A percentile compares a stretch with the other conserved stretches of the same genome.
These are phyloP conservation scores for Pygoscelis antarcticus DNA, from an alignment of 2,113 vertebrate species.

Conservation along the genomic window DNA sequence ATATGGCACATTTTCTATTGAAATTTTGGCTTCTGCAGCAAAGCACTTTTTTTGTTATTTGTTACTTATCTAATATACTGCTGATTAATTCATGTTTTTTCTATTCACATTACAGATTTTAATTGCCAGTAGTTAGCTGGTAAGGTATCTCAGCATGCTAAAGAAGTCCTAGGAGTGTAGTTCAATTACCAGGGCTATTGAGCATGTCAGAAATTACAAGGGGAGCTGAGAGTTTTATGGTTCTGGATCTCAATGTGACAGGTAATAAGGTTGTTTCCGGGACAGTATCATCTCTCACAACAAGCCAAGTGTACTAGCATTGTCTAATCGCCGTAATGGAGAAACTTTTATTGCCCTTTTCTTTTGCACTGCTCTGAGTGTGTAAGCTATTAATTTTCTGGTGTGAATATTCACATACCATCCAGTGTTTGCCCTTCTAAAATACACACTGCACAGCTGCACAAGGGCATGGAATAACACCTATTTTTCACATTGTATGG, in stretches of 20 bases:
- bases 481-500: slow-evolving; percentile 21
- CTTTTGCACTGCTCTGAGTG: slow-evolving; percentile 18
- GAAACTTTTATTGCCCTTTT: slow-evolving; percentile 41
- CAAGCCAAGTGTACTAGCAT: slow-evolving; percentile 38
- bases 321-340: background rate
- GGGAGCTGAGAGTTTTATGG: slow-evolving; percentile 56
- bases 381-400: background rate
- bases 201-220: slow-evolving; percentile 51
- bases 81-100: slow-evolving; percentile 66
- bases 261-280: slow-evolving; percentile 62
- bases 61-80: slow-evolving; percentile 57
- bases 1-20: slow-evolving; percentile 23
- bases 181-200: slow-evolving; percentile 65
- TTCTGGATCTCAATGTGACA: slow-evolving; percentile 52
- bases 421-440: slow-evolving; percentile 14
- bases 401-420: background rate
- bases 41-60: slow-evolving; percentile 40
- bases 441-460: slow-evolving; percentile 9
- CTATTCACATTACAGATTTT: slow-evolving; percentile 64
- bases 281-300: slow-evolving; percentile 40
- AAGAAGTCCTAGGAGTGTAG: slow-evolving; percentile 28
- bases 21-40: slow-evolving; percentile 57
- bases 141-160: slow-evolving; percentile 49
- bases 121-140: slow-evolving; percentile 68
- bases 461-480: slow-evolving; percentile 34